Conservation (phyloP, 37 sponge, comb jelly and placozoan species). For the Tethya wilhelma region DNA sequence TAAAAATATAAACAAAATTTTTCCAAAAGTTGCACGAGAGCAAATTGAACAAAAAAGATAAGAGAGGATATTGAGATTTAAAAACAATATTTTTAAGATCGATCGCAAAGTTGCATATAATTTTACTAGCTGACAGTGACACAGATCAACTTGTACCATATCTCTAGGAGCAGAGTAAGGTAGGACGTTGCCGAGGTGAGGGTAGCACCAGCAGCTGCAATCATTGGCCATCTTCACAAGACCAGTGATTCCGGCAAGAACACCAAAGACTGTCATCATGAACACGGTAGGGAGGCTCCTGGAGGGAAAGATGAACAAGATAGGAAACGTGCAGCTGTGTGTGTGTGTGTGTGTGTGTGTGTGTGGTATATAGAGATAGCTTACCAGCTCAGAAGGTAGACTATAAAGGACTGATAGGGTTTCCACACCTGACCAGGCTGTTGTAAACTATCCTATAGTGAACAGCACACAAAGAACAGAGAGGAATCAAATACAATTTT, state of each 20-base stretch:
- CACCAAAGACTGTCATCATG: conserved; percentile 26
- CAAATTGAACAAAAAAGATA: too few relatives aligned
- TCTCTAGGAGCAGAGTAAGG: background rate
- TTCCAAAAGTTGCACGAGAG: too few relatives aligned
- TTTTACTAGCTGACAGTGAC: too few relatives aligned
- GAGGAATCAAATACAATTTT: too few relatives aligned
- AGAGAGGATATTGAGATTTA: too few relatives aligned
- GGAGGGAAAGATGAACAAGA: background rate
- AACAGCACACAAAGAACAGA: too few relatives aligned
- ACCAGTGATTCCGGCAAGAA: background rate
- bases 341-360: background rate
- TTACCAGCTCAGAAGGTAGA: background rate
- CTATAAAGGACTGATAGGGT: background rate
- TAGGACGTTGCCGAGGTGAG: conserved; percentile 26
- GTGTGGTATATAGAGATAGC: background rate
- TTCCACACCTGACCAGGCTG: background rate
- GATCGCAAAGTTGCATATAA: too few relatives aligned
- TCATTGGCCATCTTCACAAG: background rate
- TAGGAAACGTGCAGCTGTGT: too few relatives aligned
- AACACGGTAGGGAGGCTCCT: conserved; percentile 38
- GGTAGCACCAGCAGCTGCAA: conserved; percentile 52
- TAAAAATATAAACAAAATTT: too few relatives aligned
- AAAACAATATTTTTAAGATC: too few relatives aligned
- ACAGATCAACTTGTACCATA: background rate
- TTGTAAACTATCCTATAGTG: too few relatives aligned